These are phyloP conservation scores for Aurelia aurita DNA, from an alignment of 30 jellyfish, hydroid and myxozoan genomes.

Conservation along the genomic window DNA sequence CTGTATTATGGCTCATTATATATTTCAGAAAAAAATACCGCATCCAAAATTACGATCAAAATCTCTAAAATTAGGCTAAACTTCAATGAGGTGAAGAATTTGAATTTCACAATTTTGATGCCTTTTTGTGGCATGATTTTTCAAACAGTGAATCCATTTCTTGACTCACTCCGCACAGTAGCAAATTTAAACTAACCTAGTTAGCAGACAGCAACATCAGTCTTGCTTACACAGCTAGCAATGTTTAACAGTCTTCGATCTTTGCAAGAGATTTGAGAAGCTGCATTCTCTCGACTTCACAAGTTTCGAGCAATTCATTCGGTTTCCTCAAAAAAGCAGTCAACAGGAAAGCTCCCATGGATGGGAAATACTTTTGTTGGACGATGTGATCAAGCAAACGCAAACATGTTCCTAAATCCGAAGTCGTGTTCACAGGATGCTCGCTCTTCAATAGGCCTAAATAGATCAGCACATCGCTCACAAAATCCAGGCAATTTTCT, in stretches of 20 bases:
- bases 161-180: too few relatives aligned
- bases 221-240: too few relatives aligned
- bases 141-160: too few relatives aligned
- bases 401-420: conserved; percentile 28
- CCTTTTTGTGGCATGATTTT: too few relatives aligned
- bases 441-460: conserved; percentile 67
- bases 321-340: conserved; percentile 48
- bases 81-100: too few relatives aligned
- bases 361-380: conserved; percentile 34
- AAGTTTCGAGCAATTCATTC: background rate
- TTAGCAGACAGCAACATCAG: too few relatives aligned
- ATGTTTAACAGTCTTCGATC: background rate
- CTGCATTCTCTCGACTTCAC: background rate
- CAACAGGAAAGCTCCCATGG: conserved; percentile 8
- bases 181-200: too few relatives aligned
- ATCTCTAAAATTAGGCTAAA: too few relatives aligned
- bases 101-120: too few relatives aligned
- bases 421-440: conserved; percentile 39
- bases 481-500: conserved; percentile 51
- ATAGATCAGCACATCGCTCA: conserved; percentile 44
- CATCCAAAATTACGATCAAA: too few relatives aligned
- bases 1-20: too few relatives aligned
- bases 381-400: conserved; percentile 31
- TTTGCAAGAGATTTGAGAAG: background rate
- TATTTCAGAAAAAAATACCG: too few relatives aligned